Base-by-base conservation (phyloP, 2,888 invertebrate genomes). In the Erebia epiphron region DNA sequence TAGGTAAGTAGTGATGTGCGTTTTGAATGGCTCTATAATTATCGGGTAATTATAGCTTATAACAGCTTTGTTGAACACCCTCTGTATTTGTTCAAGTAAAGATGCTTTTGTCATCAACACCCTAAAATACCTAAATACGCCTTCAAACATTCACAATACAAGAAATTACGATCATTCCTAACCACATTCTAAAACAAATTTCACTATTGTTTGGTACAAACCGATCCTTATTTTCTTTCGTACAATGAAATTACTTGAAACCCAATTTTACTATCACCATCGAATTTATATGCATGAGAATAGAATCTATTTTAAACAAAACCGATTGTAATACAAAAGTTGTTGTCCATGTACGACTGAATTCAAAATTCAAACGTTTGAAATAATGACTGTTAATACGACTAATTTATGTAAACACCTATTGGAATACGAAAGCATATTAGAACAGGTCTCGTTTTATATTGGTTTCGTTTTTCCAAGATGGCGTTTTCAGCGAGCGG, bases 361-460 rank as follows among this genome's bases (percentile, higher is more conserved):
- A 87, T 86, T 85, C 83, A 75, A 83, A 86, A 87, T 90, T 90
- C 85, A 87, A 90, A 89, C 83, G 84, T 80, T 88, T 83, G 86
- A 84, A 86, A 87, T 91, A 91, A 91, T 90, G 85, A 86, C 81
- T 79, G 80, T 77, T 84, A 82, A 83, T 77, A 72, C 69, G 70
- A 75, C 88, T 83, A 85, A 70, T 75, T 56, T 76, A 58, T 77
- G 57, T 4, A 69, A 77, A 69, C 13, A 76, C 70, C 14, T 67
- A 2, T 41, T 13, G 18, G 8, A 2, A 46, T 52, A 54, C 21
- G 7, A 3, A 52, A 16, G 14, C 5, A 16, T 35, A 41, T 54
- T 52, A 62, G 26, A 18, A 13, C 14, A 49, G 41, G 49, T 82
- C 4, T 83, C 83, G 69, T 52, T 2, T 21, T 50, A 77, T 16